phyloP scores from a whole-genome alignment of 2,797 vertebrate genomes.

The Pseudotriccus pelzelni region DNA sequence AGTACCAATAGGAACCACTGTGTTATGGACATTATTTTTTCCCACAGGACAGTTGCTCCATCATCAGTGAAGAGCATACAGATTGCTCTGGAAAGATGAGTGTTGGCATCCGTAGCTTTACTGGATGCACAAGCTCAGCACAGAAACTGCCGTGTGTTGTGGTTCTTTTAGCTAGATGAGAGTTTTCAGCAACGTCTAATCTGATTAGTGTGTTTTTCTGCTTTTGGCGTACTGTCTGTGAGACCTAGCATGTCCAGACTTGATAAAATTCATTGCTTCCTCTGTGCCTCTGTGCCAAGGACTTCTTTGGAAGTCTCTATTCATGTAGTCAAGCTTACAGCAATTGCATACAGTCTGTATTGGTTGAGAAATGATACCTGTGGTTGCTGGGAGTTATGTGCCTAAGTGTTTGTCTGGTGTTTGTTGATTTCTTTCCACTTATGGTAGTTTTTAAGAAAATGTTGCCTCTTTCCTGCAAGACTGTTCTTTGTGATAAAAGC shows the following conservation, averaged over 20 bases:
- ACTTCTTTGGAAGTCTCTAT: fast-evolving
- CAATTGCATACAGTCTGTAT: neutral
- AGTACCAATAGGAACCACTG: fast-evolving
- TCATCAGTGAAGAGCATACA: neutral
- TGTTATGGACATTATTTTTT: neutral
- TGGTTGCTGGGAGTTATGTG: neutral
- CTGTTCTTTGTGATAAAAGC: neutral
- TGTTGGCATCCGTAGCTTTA: neutral
- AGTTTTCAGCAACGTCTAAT: neutral
- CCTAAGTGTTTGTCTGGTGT: neutral
- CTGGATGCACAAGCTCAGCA: neutral
- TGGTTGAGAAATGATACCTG: neutral
- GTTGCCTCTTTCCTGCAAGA: neutral
- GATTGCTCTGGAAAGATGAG: neutral
- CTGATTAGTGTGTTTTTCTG: neutral
- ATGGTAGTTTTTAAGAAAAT: neutral
- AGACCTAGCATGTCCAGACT: neutral
- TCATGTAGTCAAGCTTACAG: neutral
- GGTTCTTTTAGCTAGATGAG: fast-evolving
- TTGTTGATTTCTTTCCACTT: neutral
- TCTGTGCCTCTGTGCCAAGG: neutral
- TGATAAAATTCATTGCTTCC: neutral
- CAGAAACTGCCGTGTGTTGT: neutral
- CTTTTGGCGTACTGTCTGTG: neutral
- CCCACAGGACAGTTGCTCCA: neutral